Evolutionary conservation across 2,113 vertebrate genomes (phyloP).

Genomic region (Helogale parvula): DNA sequence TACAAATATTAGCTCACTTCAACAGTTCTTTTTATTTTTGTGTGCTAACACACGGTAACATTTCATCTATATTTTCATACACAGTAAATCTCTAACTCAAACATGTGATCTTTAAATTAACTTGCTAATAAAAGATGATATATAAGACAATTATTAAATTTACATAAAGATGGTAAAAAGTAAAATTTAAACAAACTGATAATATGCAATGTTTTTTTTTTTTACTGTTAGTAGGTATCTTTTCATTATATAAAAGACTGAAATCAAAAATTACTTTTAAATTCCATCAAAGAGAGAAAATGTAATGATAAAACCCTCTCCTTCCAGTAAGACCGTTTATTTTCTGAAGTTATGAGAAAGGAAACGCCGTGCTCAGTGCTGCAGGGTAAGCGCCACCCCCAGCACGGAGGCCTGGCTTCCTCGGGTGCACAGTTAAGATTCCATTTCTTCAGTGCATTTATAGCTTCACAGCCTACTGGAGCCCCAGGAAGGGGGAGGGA

Average conservation of each 20-base stretch:
- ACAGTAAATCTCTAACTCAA: not conserved
- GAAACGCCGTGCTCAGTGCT: not conserved
- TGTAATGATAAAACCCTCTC: not conserved
- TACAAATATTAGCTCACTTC: not conserved
- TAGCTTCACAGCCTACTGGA: not conserved
- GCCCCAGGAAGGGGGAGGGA: not conserved
- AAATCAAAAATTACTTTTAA: not conserved
- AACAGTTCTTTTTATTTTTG: not conserved
- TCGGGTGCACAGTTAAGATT: not conserved
- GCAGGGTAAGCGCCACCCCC: not conserved
- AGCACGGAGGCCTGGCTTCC: not conserved
- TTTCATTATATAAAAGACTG: slow-evolving; percentile 12
- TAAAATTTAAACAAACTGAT: not conserved
- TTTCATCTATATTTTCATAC: not conserved
- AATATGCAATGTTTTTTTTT: not conserved
- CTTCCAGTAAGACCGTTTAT: not conserved
- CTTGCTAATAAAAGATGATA: not conserved
- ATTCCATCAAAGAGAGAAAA: not conserved
- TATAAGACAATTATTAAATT: not conserved
- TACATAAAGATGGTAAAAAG: not conserved
- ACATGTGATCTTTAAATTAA: not conserved
- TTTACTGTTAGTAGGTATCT: not conserved
- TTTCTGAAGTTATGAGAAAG: not conserved
- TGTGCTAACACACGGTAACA: not conserved
- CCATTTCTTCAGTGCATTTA: not conserved